These are phyloP conservation scores for Tineola bisselliella DNA, from an alignment of 2,888 invertebrate species.

Conservation along the genomic window DNA sequence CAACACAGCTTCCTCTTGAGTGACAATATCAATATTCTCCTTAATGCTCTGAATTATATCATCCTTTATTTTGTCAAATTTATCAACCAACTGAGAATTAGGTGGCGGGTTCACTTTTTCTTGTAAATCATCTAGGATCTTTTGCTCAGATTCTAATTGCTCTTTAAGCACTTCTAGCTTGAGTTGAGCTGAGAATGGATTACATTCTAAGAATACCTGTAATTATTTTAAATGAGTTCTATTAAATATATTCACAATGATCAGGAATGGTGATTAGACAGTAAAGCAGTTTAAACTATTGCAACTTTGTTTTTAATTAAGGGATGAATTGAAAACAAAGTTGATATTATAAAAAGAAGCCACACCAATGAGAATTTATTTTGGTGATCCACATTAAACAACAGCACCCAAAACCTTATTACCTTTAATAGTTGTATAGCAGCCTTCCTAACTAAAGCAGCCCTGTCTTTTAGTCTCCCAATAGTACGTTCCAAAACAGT, in stretches of 20 bases:
- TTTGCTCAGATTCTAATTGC: conserved; percentile 68
- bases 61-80: conserved; percentile 64
- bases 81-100: conserved; percentile 49
- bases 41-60: conserved; percentile 60
- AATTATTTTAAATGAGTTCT: conserved; percentile 14
- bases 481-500: conserved; percentile 73
- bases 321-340: too few relatives aligned
- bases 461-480: conserved; percentile 82
- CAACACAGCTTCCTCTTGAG: conserved; percentile 55
- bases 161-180: conserved; percentile 65
- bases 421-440: conserved; percentile 80
- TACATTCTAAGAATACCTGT: conserved; percentile 80
- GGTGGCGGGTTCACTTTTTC: conserved; percentile 54
- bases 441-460: conserved; percentile 84
- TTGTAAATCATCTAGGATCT: conserved; percentile 71
- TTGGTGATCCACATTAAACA: too few relatives aligned
- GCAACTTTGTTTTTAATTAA: too few relatives aligned
- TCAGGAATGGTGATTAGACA: too few relatives aligned
- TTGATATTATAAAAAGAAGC: too few relatives aligned
- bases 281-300: too few relatives aligned
- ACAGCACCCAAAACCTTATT: conserved; percentile 10
- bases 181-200: conserved; percentile 85
- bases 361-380: too few relatives aligned
- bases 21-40: conserved; percentile 49
- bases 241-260: too few relatives aligned